Percentiles rank a stretch among this genome's conserved stretches.
phyloP scores from a whole-genome alignment of 2,113 vertebrate genomes.

The Nematolebias whitei region DNA sequence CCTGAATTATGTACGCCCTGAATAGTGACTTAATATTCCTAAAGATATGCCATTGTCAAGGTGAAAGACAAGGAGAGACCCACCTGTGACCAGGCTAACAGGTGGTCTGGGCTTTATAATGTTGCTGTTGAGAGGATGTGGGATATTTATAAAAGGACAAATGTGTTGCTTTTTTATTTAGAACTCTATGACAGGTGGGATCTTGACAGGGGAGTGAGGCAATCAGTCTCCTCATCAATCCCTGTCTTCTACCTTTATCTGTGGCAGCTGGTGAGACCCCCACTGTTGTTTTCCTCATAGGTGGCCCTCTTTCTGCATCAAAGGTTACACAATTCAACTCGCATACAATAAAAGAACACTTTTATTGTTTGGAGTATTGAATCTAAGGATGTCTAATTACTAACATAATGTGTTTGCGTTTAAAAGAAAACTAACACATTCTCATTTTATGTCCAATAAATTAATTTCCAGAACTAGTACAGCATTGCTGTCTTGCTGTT shows the following conservation, averaged over 20 bases:
- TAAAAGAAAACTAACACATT: conserved; percentile 6
- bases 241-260: conserved; percentile 70
- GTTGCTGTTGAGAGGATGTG: conserved; percentile 53
- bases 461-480: not conserved
- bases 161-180: conserved; percentile 49
- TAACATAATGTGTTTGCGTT: conserved; percentile 7
- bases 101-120: conserved; percentile 49
- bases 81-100: conserved; percentile 47
- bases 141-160: conserved; percentile 50
- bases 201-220: conserved; percentile 71
- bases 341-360: conserved; percentile 38
- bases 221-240: conserved; percentile 78
- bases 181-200: conserved; percentile 72
- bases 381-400: conserved; percentile 9
- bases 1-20: conserved; percentile 45
- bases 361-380: conserved; percentile 13
- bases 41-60: conserved; percentile 57
- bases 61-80: conserved; percentile 51
- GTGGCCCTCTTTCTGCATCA: conserved; percentile 64
- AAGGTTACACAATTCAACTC: conserved; percentile 61
- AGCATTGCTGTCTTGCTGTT: not conserved
- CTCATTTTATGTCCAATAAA: not conserved
- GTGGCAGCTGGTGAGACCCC: conserved; percentile 79
- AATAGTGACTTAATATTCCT: conserved; percentile 56
- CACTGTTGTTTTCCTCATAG: conserved; percentile 67